These are phyloP conservation scores for Drosophila prosaltans DNA, from an alignment of 1,140 invertebrate genomes.

Conservation along the genomic window DNA sequence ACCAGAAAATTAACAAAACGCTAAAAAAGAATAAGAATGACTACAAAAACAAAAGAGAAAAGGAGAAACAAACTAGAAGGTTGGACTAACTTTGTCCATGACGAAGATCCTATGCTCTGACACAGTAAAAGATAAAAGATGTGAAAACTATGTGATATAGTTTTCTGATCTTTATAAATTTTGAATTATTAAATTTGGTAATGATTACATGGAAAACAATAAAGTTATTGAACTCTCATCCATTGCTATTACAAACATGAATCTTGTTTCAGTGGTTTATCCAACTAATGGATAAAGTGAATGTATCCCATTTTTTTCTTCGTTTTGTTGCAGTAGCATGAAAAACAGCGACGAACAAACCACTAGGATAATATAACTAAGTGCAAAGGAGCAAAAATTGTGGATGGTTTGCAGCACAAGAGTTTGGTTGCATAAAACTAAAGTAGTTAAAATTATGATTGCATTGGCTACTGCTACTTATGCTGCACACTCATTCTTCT, in stretches of 20 bases:
- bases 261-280: too few relatives aligned
- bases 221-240: too few relatives aligned
- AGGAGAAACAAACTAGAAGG: background rate
- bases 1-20: constrained; percentile 67
- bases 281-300: background rate
- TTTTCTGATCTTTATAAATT: too few relatives aligned
- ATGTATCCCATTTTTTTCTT: background rate
- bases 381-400: constrained; percentile 44
- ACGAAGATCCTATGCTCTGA: background rate
- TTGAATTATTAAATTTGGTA: too few relatives aligned
- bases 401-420: constrained; percentile 9
- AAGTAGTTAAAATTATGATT: constrained; percentile 81
- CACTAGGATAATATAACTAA: constrained; percentile 67
- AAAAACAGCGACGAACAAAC: constrained; percentile 49
- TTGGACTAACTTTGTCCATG: background rate
- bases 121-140: background rate
- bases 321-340: background rate
- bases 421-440: constrained; percentile 61
- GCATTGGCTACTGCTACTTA: constrained; percentile 53
- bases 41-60: background rate
- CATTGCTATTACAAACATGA: too few relatives aligned
- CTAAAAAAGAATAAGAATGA: constrained; percentile 15
- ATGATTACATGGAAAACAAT: too few relatives aligned
- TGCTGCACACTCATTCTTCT: constrained; percentile 12
- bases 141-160: too few relatives aligned